Evolutionary conservation across 2,113 vertebrate species (phyloP).

Genomic region (Saguinus imperator): DNA sequence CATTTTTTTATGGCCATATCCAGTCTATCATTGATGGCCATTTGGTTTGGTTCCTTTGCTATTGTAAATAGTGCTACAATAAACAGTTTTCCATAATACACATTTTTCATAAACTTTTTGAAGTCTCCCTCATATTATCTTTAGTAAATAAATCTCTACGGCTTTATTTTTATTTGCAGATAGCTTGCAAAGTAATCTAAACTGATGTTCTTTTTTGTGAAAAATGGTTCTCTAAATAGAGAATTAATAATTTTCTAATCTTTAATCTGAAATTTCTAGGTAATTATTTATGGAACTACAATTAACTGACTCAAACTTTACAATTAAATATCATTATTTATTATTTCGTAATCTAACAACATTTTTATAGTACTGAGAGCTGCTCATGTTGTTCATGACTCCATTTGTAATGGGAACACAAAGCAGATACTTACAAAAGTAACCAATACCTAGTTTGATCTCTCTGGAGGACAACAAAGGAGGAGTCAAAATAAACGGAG

Average conservation of each 20-base stretch:
- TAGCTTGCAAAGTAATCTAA: not conserved
- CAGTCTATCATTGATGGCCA: too few species aligned
- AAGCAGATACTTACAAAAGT: not conserved
- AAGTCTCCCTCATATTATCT: not conserved
- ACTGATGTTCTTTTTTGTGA: not conserved
- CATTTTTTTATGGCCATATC: too few species aligned
- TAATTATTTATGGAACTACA: not conserved
- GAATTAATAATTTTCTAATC: not conserved
- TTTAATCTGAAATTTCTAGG: not conserved
- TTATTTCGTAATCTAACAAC: not conserved
- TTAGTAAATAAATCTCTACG: not conserved
- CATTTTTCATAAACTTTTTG: too few species aligned
- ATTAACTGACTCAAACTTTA: not conserved
- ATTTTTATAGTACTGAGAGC: not conserved
- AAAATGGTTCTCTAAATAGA: not conserved
- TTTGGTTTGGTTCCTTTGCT: too few species aligned
- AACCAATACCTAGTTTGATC: not conserved
- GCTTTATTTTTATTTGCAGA: constrained; percentile 14
- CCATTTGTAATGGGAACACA: not conserved
- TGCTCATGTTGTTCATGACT: not conserved
- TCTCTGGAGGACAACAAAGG: not conserved
- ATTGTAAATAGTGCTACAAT: too few species aligned
- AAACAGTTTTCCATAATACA: too few species aligned
- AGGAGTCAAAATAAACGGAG: not conserved
- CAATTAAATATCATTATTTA: not conserved